These are phyloP conservation scores for Spea bombifrons DNA, from an alignment of 2,113 vertebrate genomes.

Conservation along the genomic window DNA sequence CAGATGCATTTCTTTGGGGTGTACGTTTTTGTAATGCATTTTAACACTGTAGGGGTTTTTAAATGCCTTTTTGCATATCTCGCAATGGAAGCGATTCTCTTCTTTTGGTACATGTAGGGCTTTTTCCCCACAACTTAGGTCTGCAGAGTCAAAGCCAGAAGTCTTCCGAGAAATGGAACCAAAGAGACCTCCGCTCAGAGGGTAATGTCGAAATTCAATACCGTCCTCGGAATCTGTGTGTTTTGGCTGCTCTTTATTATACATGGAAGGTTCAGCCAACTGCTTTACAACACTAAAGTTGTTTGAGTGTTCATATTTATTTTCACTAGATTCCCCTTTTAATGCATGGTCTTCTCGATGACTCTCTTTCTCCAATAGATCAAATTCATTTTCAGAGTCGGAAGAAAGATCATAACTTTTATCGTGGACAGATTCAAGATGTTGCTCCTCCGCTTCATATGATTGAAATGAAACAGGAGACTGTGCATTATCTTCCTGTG, in stretches of 20 bases:
- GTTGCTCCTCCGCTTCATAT: slow-evolving; percentile 57
- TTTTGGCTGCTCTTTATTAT: slow-evolving; percentile 60
- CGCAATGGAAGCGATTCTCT: slow-evolving; percentile 78
- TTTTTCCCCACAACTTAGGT: slow-evolving; percentile 64
- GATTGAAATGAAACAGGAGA: slow-evolving; percentile 55
- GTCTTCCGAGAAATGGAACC: slow-evolving; percentile 61
- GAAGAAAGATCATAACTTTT: slow-evolving; percentile 54
- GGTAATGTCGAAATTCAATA: slow-evolving; percentile 67
- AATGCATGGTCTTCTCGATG: slow-evolving; percentile 57
- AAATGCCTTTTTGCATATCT: slow-evolving; percentile 91
- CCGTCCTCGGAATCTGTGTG: slow-evolving; percentile 64
- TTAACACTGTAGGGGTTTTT: slow-evolving; percentile 90
- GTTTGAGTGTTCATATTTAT: slow-evolving; percentile 52
- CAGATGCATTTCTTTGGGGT: slow-evolving; percentile 85
- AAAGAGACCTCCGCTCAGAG: slow-evolving; percentile 66
- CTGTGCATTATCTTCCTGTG: slow-evolving; percentile 54
- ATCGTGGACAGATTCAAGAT: slow-evolving; percentile 53
- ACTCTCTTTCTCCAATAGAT: slow-evolving; percentile 54
- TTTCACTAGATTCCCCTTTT: slow-evolving; percentile 58
- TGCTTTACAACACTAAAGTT: slow-evolving; percentile 59
- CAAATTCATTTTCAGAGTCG: slow-evolving; percentile 60
- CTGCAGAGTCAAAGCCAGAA: slow-evolving; percentile 63
- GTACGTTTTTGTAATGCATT: slow-evolving; percentile 89
- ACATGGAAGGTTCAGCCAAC: slow-evolving; percentile 55
- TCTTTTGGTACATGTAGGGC: slow-evolving; percentile 62